Conservation (phyloP, 1,140 invertebrate species). For the Drosophila micromelanica region DNA sequence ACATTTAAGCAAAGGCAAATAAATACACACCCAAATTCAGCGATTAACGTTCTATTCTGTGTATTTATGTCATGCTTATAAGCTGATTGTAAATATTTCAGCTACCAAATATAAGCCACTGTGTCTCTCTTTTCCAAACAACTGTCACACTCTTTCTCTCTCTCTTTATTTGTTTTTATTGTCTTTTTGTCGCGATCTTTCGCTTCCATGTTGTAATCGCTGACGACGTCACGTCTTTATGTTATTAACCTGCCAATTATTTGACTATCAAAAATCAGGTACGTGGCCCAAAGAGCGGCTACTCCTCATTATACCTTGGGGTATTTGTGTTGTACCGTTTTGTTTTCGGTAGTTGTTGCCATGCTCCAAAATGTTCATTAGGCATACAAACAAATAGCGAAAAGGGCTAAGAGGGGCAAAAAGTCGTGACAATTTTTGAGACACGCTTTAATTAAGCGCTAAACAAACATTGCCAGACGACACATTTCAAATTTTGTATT, state of each 20-base stretch:
- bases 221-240: constrained; percentile 53
- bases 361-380: constrained; percentile 47
- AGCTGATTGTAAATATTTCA: constrained; percentile 19
- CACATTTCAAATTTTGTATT: constrained; percentile 42
- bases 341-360: constrained; percentile 27
- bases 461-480: constrained; percentile 52
- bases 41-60: background rate
- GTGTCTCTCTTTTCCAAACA: constrained; percentile 5
- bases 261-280: constrained; percentile 54
- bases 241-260: constrained; percentile 67
- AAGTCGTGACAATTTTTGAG: constrained; percentile 61
- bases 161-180: background rate
- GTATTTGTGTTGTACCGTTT: constrained; percentile 35
- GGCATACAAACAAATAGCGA: constrained; percentile 10
- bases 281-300: constrained; percentile 31
- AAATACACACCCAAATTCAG: constrained; percentile 2
- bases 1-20: background rate
- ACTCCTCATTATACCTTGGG: constrained; percentile 38
- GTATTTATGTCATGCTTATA: constrained; percentile 1
- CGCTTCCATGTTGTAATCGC: constrained; percentile 53
- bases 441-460: constrained; percentile 57
- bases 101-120: constrained; percentile 15
- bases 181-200: constrained; percentile 29
- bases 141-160: background rate
- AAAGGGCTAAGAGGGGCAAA: background rate